A percentile compares a stretch with the other conserved stretches of the same genome.
These are phyloP conservation scores for Cossypha dichroa DNA, from an alignment of 2,797 vertebrate species.

Conservation along the genomic window DNA sequence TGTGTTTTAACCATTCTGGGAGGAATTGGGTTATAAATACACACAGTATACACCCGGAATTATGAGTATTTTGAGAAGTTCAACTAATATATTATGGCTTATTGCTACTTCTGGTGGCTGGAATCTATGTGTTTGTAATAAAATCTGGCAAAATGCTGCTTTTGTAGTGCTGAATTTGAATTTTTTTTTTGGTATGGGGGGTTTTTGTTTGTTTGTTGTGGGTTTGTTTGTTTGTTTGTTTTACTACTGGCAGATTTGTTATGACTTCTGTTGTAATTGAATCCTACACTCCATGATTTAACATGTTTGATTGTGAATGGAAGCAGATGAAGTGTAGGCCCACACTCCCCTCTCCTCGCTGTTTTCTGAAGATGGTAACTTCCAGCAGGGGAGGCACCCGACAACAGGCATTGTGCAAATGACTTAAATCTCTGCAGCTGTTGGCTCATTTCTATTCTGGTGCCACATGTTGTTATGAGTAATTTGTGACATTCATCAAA, in stretches of 20 bases:
- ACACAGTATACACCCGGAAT: background rate
- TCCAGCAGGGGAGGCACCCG: constrained; percentile 3
- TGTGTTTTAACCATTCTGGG: background rate
- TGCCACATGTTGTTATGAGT: constrained; percentile 31
- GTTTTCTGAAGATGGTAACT: background rate
- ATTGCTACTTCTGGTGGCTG: background rate
- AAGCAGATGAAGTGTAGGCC: background rate
- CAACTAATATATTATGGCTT: background rate
- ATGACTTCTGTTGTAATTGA: background rate
- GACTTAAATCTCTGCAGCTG: constrained; percentile 46
- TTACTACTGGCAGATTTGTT: background rate
- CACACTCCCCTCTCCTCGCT: background rate
- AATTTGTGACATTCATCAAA: constrained; percentile 43
- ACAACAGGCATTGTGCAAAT: constrained; percentile 5
- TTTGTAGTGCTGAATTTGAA: background rate
- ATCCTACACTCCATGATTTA: background rate
- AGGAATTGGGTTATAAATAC: background rate
- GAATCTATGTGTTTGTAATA: background rate
- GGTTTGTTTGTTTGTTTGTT: background rate
- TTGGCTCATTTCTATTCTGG: constrained; percentile 4
- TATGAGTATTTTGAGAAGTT: background rate
- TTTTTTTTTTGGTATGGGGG: background rate
- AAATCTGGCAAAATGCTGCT: background rate
- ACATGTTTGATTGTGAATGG: background rate
- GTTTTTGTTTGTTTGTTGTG: background rate